phyloP scores from a whole-genome alignment of 2,113 vertebrate species.

The Forbesichthys papilliferus region DNA sequence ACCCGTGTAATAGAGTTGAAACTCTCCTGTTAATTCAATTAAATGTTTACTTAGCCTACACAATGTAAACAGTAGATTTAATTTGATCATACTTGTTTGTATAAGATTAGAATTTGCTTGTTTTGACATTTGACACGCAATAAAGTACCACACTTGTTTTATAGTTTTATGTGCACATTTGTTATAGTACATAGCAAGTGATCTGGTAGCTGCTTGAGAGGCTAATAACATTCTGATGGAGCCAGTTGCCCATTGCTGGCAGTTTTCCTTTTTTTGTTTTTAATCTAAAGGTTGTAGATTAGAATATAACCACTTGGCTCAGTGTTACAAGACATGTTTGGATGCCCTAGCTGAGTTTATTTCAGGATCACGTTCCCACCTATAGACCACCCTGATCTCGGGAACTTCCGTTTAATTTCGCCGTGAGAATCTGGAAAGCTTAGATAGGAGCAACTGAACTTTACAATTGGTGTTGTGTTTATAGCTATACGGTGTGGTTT shows the following conservation, averaged over 20 bases:
- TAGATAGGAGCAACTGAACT: too few relatives aligned
- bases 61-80: background rate
- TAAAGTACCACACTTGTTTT: slow-evolving; percentile 10
- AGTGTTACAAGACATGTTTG: too few relatives aligned
- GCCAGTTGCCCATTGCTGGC: background rate
- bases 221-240: background rate
- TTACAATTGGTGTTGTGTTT: too few relatives aligned
- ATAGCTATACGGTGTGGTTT: too few relatives aligned
- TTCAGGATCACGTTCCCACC: too few relatives aligned
- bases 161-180: slow-evolving; percentile 4
- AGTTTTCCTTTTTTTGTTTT: background rate
- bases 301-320: too few relatives aligned
- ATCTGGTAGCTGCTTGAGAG: background rate
- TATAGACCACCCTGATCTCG: too few relatives aligned
- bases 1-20: slow-evolving; percentile 1
- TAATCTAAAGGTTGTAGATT: too few relatives aligned
- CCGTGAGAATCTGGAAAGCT: too few relatives aligned
- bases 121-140: slow-evolving; percentile 27
- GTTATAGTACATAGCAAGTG: background rate
- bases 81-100: background rate
- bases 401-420: too few relatives aligned
- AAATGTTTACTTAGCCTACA: background rate
- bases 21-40: background rate
- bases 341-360: too few relatives aligned
- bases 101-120: background rate